Base-by-base conservation (phyloP, 2,113 vertebrate genomes). In the Nothoprocta pentlandii region DNA sequence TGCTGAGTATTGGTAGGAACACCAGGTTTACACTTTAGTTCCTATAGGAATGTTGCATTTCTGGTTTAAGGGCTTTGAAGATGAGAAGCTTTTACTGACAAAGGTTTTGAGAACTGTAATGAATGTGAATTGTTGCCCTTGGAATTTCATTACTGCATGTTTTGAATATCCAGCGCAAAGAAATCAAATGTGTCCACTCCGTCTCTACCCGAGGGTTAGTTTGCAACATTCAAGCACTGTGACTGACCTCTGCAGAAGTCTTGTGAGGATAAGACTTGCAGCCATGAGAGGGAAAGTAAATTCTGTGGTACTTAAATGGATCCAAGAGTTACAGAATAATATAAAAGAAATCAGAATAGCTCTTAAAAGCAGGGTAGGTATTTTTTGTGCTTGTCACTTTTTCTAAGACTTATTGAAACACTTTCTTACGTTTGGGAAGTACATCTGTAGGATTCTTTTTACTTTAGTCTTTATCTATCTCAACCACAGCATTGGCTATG, bases 351-450 rank as follows among this genome's bases (percentile, higher is more conserved):
- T 74, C 8, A 66, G 28, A 81, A 49, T 82, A 59, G 49, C 71
- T 78, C 69, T 90, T 77, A 53, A 66, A 90, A 51, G 44, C 80
- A 32, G 68, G 64, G 54, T 49, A 66, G 34, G 26, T 82, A 85
- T 93, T 96, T 92, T 85, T 74, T 80, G 85, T 87, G 82, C 69
- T 54, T 82, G 63, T 73, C 14, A 7, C 89, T 87, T 92, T 86
- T 73, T 91, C 86, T 39, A 77, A 90, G 71, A 49, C 44, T 68
- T 79, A 76, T 46, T 87, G 82, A 75, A 94, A 85, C 51, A 61
- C 49, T 80, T 92, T 88, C 68, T 78, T 70, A 67, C 26, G 64
- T 88, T 80, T 83, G 66, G 70, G 83, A 67, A 92, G 44, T 26
- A 36, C 34, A 58, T 80, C 76, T 59, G 36, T 81, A 90, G 80